phyloP scores from a whole-genome alignment of 2,113 vertebrate genomes.

The Syrmaticus mikado region DNA sequence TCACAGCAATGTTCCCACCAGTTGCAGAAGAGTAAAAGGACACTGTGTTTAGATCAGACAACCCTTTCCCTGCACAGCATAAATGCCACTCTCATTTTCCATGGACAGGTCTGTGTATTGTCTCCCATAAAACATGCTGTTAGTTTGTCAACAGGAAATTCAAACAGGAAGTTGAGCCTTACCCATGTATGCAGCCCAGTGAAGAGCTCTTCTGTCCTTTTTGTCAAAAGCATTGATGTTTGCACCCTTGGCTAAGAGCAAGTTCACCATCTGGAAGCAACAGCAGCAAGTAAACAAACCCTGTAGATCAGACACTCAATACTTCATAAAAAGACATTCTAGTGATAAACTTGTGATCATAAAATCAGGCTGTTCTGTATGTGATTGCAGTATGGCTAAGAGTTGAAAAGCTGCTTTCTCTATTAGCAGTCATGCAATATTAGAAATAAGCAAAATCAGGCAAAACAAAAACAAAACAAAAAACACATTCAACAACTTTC shows the following conservation, averaged over 20 bases:
- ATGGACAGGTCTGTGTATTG: not conserved
- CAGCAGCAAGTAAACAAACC: not conserved
- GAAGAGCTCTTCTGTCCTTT: conserved; percentile 94
- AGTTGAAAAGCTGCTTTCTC: not conserved
- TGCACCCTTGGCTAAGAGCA: conserved; percentile 93
- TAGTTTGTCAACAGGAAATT: not conserved
- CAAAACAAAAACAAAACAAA: not conserved
- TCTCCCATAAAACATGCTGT: not conserved
- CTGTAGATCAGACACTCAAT: not conserved
- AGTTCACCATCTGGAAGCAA: conserved; percentile 91
- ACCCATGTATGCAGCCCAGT: conserved; percentile 98
- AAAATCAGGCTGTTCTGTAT: not conserved
- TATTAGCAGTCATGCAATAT: not conserved
- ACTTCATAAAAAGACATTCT: not conserved
- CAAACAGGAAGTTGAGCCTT: conserved; percentile 49
- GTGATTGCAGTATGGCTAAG: not conserved
- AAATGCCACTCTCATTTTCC: not conserved
- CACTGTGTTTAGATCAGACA: not conserved
- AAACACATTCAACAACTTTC: not conserved
- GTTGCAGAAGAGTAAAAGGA: not conserved
- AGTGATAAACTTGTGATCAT: not conserved
- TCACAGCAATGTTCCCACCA: not conserved
- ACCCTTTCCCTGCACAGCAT: not conserved
- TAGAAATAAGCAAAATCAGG: not conserved
- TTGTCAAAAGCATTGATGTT: conserved; percentile 99